phyloP scores from a whole-genome alignment of 1,140 invertebrate genomes.

The Fragariocoptes setiger region DNA sequence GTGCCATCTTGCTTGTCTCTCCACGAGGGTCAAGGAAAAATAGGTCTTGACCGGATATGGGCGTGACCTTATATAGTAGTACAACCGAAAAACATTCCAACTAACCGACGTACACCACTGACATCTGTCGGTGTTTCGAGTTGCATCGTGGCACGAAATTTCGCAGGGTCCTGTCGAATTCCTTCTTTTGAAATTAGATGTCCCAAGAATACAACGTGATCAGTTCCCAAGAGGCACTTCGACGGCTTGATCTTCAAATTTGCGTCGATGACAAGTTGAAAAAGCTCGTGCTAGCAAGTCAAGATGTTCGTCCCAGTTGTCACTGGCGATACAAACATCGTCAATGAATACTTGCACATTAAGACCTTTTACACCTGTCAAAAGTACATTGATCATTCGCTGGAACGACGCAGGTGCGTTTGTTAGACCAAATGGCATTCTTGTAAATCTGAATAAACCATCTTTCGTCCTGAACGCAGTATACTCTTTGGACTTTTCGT shows the following conservation, averaged over 20 bases:
- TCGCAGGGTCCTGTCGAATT: not conserved
- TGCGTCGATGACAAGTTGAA: not conserved
- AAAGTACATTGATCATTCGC: constrained; percentile 16
- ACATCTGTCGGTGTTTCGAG: not conserved
- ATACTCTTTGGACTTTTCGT: constrained; percentile 13
- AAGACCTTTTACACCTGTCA: too few relatives aligned
- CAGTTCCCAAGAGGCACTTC: not conserved
- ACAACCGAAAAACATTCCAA: too few relatives aligned
- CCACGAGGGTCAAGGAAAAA: too few relatives aligned
- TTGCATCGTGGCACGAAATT: not conserved
- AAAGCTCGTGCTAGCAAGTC: not conserved
- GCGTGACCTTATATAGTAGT: too few relatives aligned
- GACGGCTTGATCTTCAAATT: not conserved
- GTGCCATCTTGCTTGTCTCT: too few relatives aligned
- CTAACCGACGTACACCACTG: not conserved
- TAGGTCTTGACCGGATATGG: too few relatives aligned
- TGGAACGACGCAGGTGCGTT: constrained; percentile 18
- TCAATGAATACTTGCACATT: constrained; percentile 6
- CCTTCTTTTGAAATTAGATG: not conserved
- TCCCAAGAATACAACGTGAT: not conserved
- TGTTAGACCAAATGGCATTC: constrained; percentile 19
- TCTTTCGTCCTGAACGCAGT: constrained; percentile 13
- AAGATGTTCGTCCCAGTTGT: not conserved
- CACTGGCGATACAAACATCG: not conserved
- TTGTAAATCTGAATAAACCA: constrained; percentile 16